phyloP scores from a whole-genome alignment of 2,113 vertebrate species.

The Channa maculata region DNA sequence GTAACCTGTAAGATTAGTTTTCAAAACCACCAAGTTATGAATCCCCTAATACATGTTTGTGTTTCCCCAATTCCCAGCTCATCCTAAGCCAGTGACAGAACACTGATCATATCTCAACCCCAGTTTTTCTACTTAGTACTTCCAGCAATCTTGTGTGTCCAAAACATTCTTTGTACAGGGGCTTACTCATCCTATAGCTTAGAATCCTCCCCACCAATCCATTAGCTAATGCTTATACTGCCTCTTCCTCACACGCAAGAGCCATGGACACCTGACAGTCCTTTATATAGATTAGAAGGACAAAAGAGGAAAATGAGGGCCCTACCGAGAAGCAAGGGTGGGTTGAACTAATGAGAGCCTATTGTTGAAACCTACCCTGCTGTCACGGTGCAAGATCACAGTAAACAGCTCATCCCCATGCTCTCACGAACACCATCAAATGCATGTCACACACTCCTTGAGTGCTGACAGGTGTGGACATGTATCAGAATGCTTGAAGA shows the following conservation, averaged over 20 bases:
- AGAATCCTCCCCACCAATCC: background rate
- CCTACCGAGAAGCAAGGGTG: conserved; percentile 41
- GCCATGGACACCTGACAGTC: conserved; percentile 30
- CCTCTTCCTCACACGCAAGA: conserved; percentile 8
- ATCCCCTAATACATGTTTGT: too few species aligned
- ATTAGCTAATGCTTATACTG: conserved; percentile 6
- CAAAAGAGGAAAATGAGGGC: conserved; percentile 63
- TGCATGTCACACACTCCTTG: conserved; percentile 28
- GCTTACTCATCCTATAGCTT: background rate
- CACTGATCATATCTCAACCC: background rate
- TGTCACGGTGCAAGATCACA: conserved; percentile 65
- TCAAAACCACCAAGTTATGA: too few species aligned
- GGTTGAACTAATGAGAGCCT: conserved; percentile 55
- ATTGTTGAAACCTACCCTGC: conserved; percentile 55
- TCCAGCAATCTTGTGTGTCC: background rate
- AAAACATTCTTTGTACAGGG: background rate
- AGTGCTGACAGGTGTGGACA: conserved; percentile 48
- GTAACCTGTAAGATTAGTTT: too few species aligned
- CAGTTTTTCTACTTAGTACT: background rate
- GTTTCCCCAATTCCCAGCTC: background rate
- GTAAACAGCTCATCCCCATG: conserved; percentile 47
- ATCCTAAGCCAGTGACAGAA: background rate
- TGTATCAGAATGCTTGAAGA: conserved; percentile 18
- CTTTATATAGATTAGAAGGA: conserved; percentile 50
- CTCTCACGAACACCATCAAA: conserved; percentile 52